Evolutionary conservation across 2,113 vertebrate genomes (phyloP), one percentile per base, ranked within the genome.

Genomic region (Ifrita kowaldi): DNA sequence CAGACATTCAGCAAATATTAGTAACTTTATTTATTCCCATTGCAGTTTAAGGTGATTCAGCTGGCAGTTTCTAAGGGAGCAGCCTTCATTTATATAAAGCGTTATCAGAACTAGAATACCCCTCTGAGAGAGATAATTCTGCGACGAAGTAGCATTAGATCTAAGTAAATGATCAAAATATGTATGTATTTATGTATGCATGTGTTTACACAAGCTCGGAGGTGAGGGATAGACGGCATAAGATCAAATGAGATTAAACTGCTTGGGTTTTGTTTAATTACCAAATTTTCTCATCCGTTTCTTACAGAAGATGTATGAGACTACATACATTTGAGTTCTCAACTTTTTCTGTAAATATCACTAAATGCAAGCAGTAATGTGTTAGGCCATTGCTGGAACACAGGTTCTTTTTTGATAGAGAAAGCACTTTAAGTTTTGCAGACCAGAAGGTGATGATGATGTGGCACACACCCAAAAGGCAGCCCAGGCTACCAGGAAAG

Each of bases 11-110:
- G 39, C 52, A 94, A 88, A 79, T 95, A 95, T 94, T 91, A 91
- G 60, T 93, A 97, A 88, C 46, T 91, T 37, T 71, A 32, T 85
- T 91, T 95, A 95, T 90, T 95, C 44, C 46, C 28, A 50, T 5
- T 89, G 28, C 59, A 63, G 47, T 86, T 90, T 68, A 74, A 91
- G 60, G 41, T 80, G 91, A 79, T 89, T 96, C 84, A 87, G 16
- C 39, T 89, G 70, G 26, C 65, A 84, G 90, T 95, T 96, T 93
- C 93, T 89, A 93, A 82, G 90, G 85, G 75, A 97, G 91, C 78
- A 91, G 47, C 65, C 32, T 94, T 92, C 39, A 77, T 68, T 87
- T 93, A 91, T 81, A 92, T 81, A 49, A 90, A 90, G 35, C 62
- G 46, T 60, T 81, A 85, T 41, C 73, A 75, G 64, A 92, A 93